phyloP scores from a whole-genome alignment of 2,113 vertebrate genomes.

The Dasypus novemcinctus region DNA sequence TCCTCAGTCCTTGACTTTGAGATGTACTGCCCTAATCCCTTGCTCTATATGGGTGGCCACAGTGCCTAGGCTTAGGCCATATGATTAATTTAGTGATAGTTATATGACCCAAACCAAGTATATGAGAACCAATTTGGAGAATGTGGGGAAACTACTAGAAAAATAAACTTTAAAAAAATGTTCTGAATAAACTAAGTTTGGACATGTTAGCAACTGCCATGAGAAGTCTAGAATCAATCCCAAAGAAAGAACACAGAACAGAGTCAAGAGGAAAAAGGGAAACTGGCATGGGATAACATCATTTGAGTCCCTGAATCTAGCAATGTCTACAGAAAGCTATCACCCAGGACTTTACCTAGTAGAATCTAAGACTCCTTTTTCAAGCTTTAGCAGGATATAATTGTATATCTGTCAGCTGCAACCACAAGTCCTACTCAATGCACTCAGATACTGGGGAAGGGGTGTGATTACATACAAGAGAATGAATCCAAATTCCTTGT shows the following conservation, averaged over 20 bases:
- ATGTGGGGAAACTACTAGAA: background rate
- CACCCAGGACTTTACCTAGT: background rate
- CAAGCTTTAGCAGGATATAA: background rate
- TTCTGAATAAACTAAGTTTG: background rate
- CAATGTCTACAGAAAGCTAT: background rate
- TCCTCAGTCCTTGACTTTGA: background rate
- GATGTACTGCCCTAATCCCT: background rate
- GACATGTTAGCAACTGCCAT: background rate
- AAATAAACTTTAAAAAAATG: background rate
- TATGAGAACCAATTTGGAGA: background rate
- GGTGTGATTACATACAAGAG: background rate
- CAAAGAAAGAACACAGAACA: background rate
- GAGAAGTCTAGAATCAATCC: background rate
- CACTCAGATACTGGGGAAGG: background rate
- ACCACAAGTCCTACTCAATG: background rate
- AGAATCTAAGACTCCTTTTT: background rate
- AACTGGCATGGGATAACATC: background rate
- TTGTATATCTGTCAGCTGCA: conserved; percentile 8
- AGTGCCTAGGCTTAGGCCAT: background rate
- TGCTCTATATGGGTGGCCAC: background rate
- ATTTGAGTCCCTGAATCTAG: background rate
- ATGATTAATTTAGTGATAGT: background rate
- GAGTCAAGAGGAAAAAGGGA: background rate
- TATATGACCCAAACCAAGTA: background rate
- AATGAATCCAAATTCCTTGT: background rate